Evolutionary conservation across 2,113 vertebrate species (phyloP), one percentile per base, ranked within the genome.

Genomic region (Lophius piscatorius): DNA sequence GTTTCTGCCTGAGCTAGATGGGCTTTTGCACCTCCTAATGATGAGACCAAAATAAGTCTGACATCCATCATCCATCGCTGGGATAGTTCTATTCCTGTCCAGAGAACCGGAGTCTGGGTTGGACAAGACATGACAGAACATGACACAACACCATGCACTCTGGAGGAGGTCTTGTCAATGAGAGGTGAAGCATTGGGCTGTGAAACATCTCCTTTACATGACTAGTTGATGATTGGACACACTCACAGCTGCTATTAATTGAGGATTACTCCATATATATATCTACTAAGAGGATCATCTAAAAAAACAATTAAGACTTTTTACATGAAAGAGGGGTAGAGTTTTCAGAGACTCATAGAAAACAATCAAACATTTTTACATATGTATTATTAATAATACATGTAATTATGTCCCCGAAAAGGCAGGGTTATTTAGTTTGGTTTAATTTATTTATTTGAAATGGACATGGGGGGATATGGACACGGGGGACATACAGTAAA

Each of bases 1-100:
- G 61, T 67, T 64, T 73, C 77, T n/a, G 33, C 45, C 41, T 33
- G 64, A 79, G 35, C 85, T 54, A 65, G 58, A 22, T 35, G 67
- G 76, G 62, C 69, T 77, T 72, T 82, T 58, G 73, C 87, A 88
- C 82, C 70, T 90, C 73, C 83, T 89, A 89, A 90, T 87, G 85
- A 89, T 80, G 59, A 57, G 60, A 69, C 84, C 63, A 60, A 86
- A 87, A 90, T 89, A 84, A 76, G 78, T 81, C 72, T 62, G 79
- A 86, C 75, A 83, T 85, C 87, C 79, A 76, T 80, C 81, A 81
- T 66, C 73, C 65, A 36, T 66, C 64, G 42, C 73, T 69, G 47
- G 36, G 26, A 64, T 22, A 24, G 56, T 52, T 82, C 51, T 61
- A 22, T 63, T 76, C 51, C 67, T 62, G 68, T 72, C 81, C 70